Conservation (phyloP, 2,888 invertebrate genomes). For the Heliconius cydno region DNA sequence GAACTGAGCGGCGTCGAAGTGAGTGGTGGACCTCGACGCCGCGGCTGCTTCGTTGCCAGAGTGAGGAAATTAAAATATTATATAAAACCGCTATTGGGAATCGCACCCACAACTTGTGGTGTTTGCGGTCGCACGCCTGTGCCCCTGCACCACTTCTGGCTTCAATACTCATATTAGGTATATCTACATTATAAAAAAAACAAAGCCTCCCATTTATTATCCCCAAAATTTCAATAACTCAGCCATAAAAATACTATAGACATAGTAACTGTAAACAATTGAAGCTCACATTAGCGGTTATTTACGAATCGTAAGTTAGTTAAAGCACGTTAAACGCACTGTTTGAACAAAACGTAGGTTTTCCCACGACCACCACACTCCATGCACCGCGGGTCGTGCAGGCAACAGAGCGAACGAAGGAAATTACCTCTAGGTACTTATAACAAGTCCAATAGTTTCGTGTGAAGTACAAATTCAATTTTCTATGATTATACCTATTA, state of each 20-base stretch:
- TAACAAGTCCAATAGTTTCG: constrained; percentile 28
- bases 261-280: constrained; percentile 20
- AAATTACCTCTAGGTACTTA: constrained; percentile 36
- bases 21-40: no score
- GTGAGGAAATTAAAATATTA: no score
- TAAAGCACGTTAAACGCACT: constrained; percentile 32
- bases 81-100: no score
- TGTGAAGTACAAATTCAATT: constrained; percentile 38
- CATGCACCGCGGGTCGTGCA: constrained; percentile 48
- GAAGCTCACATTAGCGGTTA: constrained; percentile 38
- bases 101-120: no score
- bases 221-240: neutral
- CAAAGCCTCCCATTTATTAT: neutral
- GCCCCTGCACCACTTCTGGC: no score
- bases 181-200: neutral
- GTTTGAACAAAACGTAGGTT: constrained; percentile 33
- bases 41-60: no score
- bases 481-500: neutral
- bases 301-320: constrained; percentile 31
- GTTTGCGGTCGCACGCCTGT: no score
- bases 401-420: constrained; percentile 53
- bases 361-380: constrained; percentile 45
- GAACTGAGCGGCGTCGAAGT: no score
- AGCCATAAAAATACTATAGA: constrained; percentile 16
- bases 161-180: neutral